Conservation (phyloP, 2,113 vertebrate genomes). For the Chaetorhynchus papuensis region DNA sequence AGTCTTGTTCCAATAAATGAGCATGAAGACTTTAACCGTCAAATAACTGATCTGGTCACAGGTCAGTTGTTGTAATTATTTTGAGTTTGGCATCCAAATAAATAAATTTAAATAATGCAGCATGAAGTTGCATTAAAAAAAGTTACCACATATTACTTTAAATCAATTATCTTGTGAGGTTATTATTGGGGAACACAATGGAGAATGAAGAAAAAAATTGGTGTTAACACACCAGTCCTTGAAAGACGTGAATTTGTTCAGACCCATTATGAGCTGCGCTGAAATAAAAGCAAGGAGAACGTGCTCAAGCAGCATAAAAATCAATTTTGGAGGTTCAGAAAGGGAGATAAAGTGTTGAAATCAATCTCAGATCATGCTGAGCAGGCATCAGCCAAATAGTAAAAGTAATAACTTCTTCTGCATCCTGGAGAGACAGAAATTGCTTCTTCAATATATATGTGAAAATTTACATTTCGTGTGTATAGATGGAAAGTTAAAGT, state of each 20-base stretch:
- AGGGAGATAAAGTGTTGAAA: background rate
- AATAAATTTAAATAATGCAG: background rate
- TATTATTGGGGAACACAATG: background rate
- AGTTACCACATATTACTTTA: background rate
- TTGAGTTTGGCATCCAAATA: background rate
- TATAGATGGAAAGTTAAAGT: background rate
- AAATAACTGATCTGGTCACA: background rate
- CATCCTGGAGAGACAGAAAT: background rate
- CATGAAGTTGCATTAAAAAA: background rate
- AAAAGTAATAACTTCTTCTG: background rate
- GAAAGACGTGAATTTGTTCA: background rate
- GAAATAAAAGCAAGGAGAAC: background rate
- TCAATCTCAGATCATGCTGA: background rate
- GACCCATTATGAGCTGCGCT: background rate
- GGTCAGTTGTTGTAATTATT: background rate
- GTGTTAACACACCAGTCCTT: background rate
- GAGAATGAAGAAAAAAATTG: background rate
- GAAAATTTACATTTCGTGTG: background rate
- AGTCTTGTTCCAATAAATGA: background rate
- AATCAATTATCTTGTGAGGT: background rate
- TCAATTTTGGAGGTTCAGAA: background rate
- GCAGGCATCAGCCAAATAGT: background rate
- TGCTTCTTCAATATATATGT: background rate
- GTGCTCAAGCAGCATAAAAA: background rate
- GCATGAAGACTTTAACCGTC: background rate